Base-by-base conservation (phyloP, 2,113 vertebrate species). In the Pterocles burchelli region DNA sequence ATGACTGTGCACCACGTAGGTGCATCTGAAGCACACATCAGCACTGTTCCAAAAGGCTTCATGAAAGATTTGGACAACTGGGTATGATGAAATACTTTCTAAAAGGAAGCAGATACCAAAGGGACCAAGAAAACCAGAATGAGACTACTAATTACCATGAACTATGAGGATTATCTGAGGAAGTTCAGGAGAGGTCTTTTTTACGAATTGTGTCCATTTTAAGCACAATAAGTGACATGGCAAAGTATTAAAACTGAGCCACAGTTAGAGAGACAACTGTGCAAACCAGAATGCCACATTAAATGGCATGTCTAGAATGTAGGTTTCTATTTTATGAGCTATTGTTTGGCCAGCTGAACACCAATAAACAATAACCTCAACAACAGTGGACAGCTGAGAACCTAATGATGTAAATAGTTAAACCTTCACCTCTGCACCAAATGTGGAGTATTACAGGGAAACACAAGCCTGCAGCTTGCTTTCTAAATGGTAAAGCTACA, bases 311-410 rank as follows among this genome's bases (percentile, higher is more conserved):
- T 63, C 52, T 29, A 85, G 43, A 76, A 76, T 17, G 57, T 31
- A 28, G 14, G 7, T n/a, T 70, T 94, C 93, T 76, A 89, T 87
- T 94, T 95, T 93, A 85, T 72, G 38, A 89, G 36, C 36, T 85
- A 45, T 4, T 49, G 33, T 36, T 34, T 17, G 55, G 67, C 67
- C 57, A 92, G 14, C 16, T 77, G 54, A 95, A 93, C 61, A 70
- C 6, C 49, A 96, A 16, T 19, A 88, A 51, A 43, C 34, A 87
- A 1, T 65, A 90, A 9, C 20, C 84, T 7, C 21, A 92, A 79
- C 17, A 94, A 61, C 3, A 68, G 34, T 6, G 79, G 18, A 71
- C 13, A 81, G 78, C 54, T 63, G 36, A 93, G 68, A 87, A 49
- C 38, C 4, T 52, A 77, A 71, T 4, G 6, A 83, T 29, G 25